phyloP scores from a whole-genome alignment of 2,888 invertebrate genomes.

The Strigamia crassipes region DNA sequence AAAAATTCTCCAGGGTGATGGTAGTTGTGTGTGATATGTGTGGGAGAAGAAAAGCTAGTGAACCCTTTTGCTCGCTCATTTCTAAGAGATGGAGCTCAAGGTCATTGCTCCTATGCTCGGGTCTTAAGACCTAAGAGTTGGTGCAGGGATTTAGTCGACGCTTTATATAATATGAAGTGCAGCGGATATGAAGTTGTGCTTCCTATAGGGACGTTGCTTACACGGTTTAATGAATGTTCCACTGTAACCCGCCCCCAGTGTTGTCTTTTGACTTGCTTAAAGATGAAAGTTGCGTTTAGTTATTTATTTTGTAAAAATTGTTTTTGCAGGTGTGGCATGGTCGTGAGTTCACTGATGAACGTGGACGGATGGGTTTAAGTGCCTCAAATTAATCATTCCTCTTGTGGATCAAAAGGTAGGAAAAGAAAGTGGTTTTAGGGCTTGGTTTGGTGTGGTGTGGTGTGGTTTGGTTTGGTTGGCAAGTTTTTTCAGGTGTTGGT shows the following conservation, averaged over 20 bases:
- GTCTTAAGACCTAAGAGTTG: conserved; percentile 33
- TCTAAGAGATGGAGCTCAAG: conserved; percentile 25
- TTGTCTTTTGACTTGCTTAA: conserved; percentile 29
- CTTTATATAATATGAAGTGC: conserved; percentile 39
- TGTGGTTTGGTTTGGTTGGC: background rate
- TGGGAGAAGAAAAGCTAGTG: conserved; percentile 32
- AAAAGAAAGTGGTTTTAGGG: background rate
- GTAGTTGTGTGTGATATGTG: conserved; percentile 22
- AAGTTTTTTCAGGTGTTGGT: conserved; percentile 21
- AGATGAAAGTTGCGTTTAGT: background rate
- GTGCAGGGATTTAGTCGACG: conserved; percentile 33
- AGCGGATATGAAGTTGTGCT: conserved; percentile 38
- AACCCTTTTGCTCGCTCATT: conserved; percentile 15
- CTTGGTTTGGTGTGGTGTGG: too few relatives aligned
- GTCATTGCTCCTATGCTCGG: conserved; percentile 25
- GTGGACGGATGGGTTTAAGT: conserved; percentile 32
- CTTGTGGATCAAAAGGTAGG: conserved; percentile 25
- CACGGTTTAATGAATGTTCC: conserved; percentile 35
- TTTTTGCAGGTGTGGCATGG: conserved; percentile 29
- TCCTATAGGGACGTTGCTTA: conserved; percentile 3
- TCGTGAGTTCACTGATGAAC: conserved; percentile 32
- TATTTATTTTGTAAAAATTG: background rate
- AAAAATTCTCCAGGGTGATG: conserved; percentile 31
- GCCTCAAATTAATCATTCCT: conserved; percentile 40
- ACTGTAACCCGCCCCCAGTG: conserved; percentile 12